A percentile compares a stretch with the other conserved stretches of the same genome.
Conservation (phyloP, 1,140 invertebrate species). For the Macrosteles quadrilineatus region DNA sequence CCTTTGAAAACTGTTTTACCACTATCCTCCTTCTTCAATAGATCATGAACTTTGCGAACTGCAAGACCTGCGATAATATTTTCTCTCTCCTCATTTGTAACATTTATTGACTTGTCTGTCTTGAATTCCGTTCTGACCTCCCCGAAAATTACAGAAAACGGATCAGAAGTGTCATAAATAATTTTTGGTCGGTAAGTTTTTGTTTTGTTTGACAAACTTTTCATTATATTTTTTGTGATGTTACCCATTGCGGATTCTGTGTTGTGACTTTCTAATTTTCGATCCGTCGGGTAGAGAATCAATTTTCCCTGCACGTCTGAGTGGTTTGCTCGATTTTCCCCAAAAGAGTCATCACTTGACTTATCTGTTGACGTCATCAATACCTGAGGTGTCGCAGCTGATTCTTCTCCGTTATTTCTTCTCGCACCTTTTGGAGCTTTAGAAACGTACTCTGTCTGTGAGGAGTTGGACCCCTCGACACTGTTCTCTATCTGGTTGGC, state of each 20-base stretch:
- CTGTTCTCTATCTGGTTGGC: constrained; percentile 13
- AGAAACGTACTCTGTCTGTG: background rate
- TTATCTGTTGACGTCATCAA: background rate
- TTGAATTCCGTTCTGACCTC: constrained; percentile 22
- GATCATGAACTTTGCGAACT: background rate
- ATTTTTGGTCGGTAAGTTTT: background rate
- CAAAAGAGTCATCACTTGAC: too few relatives aligned
- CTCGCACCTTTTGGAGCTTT: background rate
- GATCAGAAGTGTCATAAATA: constrained; percentile 21
- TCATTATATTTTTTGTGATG: constrained; percentile 3
- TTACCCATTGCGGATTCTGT: background rate
- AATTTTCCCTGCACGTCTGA: constrained; percentile 1
- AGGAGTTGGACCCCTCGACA: background rate
- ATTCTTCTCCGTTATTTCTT: background rate
- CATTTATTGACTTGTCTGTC: constrained; percentile 6
- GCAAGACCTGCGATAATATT: constrained; percentile 6
- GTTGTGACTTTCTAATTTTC: background rate
- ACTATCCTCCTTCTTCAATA: constrained; percentile 6
- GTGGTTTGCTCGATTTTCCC: background rate
- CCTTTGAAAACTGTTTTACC: constrained; percentile 11
- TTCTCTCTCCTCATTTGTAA: constrained; percentile 8
- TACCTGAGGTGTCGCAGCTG: background rate
- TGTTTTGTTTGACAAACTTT: constrained; percentile 11
- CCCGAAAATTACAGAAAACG: constrained; percentile 22
- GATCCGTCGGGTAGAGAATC: background rate